Percentiles rank a stretch among this genome's conserved stretches.
These are phyloP conservation scores for Coryphaenoides rupestris DNA, from an alignment of 2,113 vertebrate genomes.

Conservation along the genomic window DNA sequence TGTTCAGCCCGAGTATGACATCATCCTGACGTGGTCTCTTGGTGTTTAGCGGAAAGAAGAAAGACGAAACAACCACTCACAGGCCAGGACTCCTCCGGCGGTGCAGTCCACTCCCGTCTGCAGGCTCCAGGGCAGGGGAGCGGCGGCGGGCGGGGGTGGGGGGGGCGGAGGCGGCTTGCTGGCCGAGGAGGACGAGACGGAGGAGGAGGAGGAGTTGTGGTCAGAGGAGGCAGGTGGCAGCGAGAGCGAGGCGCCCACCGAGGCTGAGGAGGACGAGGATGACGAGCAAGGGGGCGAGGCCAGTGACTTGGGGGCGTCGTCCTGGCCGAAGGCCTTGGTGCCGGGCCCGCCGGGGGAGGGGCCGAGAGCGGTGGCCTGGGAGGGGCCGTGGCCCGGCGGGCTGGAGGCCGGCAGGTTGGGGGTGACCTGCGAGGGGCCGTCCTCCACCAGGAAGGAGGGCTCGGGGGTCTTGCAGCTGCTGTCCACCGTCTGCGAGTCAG, in stretches of 20 bases:
- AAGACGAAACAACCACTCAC: slow-evolving; percentile 65
- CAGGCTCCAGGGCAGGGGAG: slow-evolving; percentile 83
- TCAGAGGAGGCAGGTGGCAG: slow-evolving; percentile 62
- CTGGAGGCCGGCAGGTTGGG: slow-evolving; percentile 46
- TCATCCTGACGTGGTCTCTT: too few relatives aligned
- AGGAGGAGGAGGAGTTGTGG: slow-evolving; percentile 65
- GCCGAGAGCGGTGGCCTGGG: slow-evolving; percentile 41
- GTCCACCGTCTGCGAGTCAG: slow-evolving; percentile 90
- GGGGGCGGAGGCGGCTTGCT: slow-evolving; percentile 61
- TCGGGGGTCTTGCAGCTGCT: slow-evolving; percentile 91
- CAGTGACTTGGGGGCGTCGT: slow-evolving; percentile 57
- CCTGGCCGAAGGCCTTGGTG: slow-evolving; percentile 47
- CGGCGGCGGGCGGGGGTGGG: slow-evolving; percentile 66
- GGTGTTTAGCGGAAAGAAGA: too few relatives aligned
- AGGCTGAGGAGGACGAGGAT: slow-evolving; percentile 59
- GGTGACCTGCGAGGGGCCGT: slow-evolving; percentile 59
- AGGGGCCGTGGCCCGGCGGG: slow-evolving; percentile 44
- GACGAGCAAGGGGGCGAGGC: slow-evolving; percentile 68
- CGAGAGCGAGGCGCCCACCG: slow-evolving; percentile 48
- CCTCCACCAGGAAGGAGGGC: slow-evolving; percentile 78
- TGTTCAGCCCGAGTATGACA: too few relatives aligned
- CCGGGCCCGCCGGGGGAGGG: slow-evolving; percentile 41
- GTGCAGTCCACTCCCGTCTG: slow-evolving; percentile 88
- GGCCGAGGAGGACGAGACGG: slow-evolving; percentile 72
- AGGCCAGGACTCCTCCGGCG: slow-evolving; percentile 85